Evolutionary conservation across 64 coral and sea anemone genomes (phyloP), one percentile per base, ranked within the genome.

Genomic region (Pocillopora verrucosa): DNA sequence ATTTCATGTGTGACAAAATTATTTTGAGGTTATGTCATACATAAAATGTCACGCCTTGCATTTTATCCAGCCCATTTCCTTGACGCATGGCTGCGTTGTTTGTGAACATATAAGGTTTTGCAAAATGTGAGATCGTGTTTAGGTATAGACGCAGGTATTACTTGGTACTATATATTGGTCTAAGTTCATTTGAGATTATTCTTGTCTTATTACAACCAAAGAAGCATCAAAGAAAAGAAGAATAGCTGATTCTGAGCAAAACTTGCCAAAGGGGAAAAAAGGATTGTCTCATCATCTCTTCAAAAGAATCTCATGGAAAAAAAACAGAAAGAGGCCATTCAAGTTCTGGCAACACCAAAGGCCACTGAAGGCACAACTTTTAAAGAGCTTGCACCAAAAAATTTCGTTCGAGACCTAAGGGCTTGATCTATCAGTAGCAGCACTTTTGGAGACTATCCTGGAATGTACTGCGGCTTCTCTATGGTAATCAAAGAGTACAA

Each of bases 371-470:
- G 15, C 20, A 10, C 76, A 9, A 37, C 20, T 78, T 56, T 78
- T 19, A 78, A 78, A 56, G 56, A 78, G 38, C 16, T 76, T 11
- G 13, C 41, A 12, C 13, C 1, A 15, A 51, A 16, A 19, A 82
- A 82, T 64, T 60, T 82, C 11, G 64, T 61, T 24, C 60, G 60
- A 24, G 34, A 19, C 0, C 35, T 30, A 16, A 60, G 24, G 30
- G 79, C 25, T 35, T 16, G 9, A 16, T 64, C 79, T 12, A 34
- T 91, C 61, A 80, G 89, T 5, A 91, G n/a, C n/a, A 80, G 89
- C 22, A 91, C 89, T 16, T 91, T 76, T 61, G 89, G 80, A 1
- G 67, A 59, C 57, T 91, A 75, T 60, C 41, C 78, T 13, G 74
- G 60, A 17, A 87, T 73, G 15, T 87, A 78, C 41, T 63, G 84